These are phyloP conservation scores for Periplaneta americana DNA, from an alignment of 1,140 invertebrate genomes.

Conservation along the genomic window DNA sequence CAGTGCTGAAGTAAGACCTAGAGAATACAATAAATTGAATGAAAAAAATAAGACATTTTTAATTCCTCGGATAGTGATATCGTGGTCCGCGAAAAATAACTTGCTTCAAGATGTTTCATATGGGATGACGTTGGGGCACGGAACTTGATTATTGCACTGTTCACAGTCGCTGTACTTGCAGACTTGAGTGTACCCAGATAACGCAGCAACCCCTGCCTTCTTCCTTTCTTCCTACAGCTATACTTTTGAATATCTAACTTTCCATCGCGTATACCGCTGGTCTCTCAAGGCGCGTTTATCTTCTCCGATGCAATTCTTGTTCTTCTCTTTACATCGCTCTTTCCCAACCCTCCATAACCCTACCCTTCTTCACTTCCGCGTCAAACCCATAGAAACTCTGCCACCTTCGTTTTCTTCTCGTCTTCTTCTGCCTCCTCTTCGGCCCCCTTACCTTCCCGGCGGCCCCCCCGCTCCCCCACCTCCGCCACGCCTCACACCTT, in stretches of 20 bases:
- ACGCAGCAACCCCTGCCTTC: neutral
- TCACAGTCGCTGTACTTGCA: too few relatives aligned
- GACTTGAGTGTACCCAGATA: too few relatives aligned
- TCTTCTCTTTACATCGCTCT: too few relatives aligned
- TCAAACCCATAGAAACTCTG: too few relatives aligned
- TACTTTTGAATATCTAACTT: neutral
- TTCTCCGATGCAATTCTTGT: neutral
- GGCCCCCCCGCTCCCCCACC: neutral
- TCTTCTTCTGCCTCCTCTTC: neutral
- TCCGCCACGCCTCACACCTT: neutral
- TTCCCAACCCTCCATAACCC: neutral
- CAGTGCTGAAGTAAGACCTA: too few relatives aligned
- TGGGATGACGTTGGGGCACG: too few relatives aligned
- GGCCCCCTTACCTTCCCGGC: neutral
- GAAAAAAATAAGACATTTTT: too few relatives aligned
- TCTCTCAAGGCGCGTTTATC: slow-evolving; percentile 7
- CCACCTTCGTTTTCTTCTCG: neutral
- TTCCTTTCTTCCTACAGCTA: neutral
- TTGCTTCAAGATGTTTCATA: too few relatives aligned
- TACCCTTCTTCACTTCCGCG: neutral
- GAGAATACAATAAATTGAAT: too few relatives aligned
- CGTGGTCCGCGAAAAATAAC: too few relatives aligned
- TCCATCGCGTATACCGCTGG: neutral
- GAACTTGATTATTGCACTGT: too few relatives aligned
- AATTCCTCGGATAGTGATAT: too few relatives aligned